Base-by-base conservation (phyloP, 2,888 invertebrate species). In the Tiliacea aurago region DNA sequence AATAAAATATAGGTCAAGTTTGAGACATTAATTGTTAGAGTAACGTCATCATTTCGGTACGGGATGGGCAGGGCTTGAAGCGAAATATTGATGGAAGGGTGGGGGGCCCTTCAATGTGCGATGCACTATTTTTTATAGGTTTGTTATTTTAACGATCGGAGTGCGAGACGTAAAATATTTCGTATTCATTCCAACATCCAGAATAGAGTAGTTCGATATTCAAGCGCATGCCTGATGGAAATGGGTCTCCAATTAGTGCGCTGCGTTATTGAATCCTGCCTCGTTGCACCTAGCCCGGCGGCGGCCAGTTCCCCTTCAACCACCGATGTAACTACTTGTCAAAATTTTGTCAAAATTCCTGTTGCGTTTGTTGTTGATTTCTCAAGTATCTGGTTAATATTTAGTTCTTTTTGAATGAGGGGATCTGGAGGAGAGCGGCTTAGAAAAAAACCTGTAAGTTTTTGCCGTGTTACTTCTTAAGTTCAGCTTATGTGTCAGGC, bases 211-310 rank as follows among this genome's bases (percentile, higher is more conserved):
- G 83, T 80, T 82, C 80, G 70, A 82, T 83, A 83, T 83, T 79
- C 56, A 80, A 61, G 84, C 84, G 84, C 83, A 80, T 84, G 85
- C 63, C 80, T 72, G 70, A 70, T 84, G 45, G 69, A 76, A 83
- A 83, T 78, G 73, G 75, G 71, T 73, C 70, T 80, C 74, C 85
- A 84, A 84, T 84, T 80, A 80, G 71, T 80, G 72, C 37, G 70
- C 63, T 77, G 76, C 83, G 79, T 73, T 80, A 74, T 80, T 75
- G 76, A 70, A 45, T 70, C 76, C 65, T 66, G 65, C 68, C 59
- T 58, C 80, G 80, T 61, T 81, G 81, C 81, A 81, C 70, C 75
- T 66, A 66, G 71, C 62, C 68, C 75, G 66, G n/a, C n/a, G n/a
- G n/a, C n/a, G n/a, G 79, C 71, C 83, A 81, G 81, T 81, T 79